A percentile compares a stretch with the other conserved stretches of the same genome.
These are phyloP conservation scores for Toxotes jaculatrix DNA, from an alignment of 2,113 vertebrate species.

Conservation along the genomic window DNA sequence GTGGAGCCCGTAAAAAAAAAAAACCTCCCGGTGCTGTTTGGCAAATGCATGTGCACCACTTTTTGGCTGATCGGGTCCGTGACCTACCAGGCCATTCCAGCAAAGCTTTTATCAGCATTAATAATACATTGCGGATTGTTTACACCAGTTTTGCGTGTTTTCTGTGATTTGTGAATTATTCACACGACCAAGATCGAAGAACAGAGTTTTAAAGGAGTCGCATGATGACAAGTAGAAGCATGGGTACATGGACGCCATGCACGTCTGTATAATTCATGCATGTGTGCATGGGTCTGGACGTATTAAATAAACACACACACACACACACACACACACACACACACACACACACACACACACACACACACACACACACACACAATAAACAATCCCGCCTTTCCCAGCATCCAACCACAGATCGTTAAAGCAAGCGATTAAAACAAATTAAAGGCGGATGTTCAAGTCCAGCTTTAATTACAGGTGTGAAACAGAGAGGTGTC, in stretches of 20 bases:
- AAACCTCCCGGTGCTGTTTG: constrained; percentile 55
- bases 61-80: constrained; percentile 62
- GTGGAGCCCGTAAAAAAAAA: constrained; percentile 18
- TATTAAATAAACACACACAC: neutral
- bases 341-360: neutral
- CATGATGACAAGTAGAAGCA: neutral
- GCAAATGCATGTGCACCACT: constrained; percentile 40
- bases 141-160: constrained; percentile 66
- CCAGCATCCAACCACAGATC: neutral
- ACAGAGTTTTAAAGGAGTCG: constrained; percentile 39
- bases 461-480: constrained; percentile 32
- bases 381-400: neutral
- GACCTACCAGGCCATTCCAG: constrained; percentile 74
- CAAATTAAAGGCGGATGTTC: constrained; percentile 23
- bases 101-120: constrained; percentile 81
- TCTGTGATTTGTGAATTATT: constrained; percentile 78
- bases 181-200: constrained; percentile 35
- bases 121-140: constrained; percentile 80
- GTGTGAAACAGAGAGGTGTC: neutral
- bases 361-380: neutral
- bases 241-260: constrained; percentile 9
- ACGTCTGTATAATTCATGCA: neutral
- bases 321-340: too few species aligned
- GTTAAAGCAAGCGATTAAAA: constrained; percentile 2
- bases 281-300: neutral